Conservation (phyloP, 2,113 vertebrate species). For the Periophthalmus modestus region DNA sequence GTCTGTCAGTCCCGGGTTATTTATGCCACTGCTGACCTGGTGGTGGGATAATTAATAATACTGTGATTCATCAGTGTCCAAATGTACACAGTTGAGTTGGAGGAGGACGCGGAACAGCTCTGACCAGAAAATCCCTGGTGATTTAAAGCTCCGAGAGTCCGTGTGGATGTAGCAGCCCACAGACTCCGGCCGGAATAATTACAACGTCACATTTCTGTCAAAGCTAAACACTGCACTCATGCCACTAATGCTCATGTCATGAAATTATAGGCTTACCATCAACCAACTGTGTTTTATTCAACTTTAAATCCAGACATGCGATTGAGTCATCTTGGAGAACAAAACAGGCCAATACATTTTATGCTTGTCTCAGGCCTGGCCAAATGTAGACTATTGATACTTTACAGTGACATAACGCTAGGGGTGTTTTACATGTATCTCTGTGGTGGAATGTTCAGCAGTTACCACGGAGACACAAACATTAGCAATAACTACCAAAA, state of each 20-base stretch:
- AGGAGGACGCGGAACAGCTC: constrained; percentile 47
- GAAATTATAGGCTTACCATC: not conserved
- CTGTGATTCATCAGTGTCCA: constrained; percentile 72
- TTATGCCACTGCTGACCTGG: constrained; percentile 57
- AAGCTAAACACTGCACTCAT: constrained; percentile 3
- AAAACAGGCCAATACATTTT: too few species aligned
- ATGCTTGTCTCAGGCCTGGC: too few species aligned
- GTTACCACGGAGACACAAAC: too few species aligned
- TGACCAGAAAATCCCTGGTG: constrained; percentile 44
- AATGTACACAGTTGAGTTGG: constrained; percentile 43
- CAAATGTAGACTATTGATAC: too few species aligned
- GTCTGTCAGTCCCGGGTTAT: constrained; percentile 60
- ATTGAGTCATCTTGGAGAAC: too few species aligned
- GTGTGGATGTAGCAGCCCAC: constrained; percentile 25
- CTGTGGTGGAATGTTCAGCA: too few species aligned
- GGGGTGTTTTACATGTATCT: too few species aligned
- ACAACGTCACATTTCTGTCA: constrained; percentile 22
- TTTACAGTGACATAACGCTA: too few species aligned
- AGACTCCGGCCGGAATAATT: constrained; percentile 35
- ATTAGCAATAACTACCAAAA: too few species aligned
- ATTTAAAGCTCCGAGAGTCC: constrained; percentile 49
- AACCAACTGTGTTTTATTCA: too few species aligned
- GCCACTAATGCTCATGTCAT: not conserved
- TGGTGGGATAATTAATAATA: constrained; percentile 73
- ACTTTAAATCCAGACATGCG: not conserved